A percentile compares a stretch with the other conserved stretches of the same genome.
These are phyloP conservation scores for Oreocharis arfaki DNA, from an alignment of 2,113 vertebrate genomes.

Conservation along the genomic window DNA sequence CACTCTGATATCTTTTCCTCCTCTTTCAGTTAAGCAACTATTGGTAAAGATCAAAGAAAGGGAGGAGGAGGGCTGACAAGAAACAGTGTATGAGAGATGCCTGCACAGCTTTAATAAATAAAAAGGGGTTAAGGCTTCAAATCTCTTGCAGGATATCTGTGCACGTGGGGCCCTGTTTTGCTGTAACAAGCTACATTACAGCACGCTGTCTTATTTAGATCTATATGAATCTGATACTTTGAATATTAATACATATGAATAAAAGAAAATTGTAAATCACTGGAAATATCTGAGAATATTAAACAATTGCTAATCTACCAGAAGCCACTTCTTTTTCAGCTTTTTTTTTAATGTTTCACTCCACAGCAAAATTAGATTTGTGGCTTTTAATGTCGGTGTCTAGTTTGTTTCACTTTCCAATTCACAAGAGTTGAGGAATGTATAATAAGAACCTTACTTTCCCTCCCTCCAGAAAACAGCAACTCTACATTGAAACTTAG, in stretches of 20 bases:
- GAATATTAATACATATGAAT: background rate
- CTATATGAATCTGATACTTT: background rate
- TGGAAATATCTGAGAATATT: background rate
- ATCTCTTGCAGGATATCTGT: conserved; percentile 3
- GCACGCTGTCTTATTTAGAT: background rate
- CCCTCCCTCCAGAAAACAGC: background rate
- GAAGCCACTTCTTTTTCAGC: background rate
- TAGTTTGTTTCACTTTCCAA: conserved; percentile 38
- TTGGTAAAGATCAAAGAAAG: conserved; percentile 55
- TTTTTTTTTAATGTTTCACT: background rate
- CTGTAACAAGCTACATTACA: background rate
- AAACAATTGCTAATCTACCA: background rate
- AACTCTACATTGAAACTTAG: background rate
- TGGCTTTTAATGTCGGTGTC: background rate
- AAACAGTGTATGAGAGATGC: conserved; percentile 8
- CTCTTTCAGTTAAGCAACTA: conserved; percentile 21
- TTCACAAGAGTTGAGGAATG: background rate
- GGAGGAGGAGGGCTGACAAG: conserved; percentile 39
- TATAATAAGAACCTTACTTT: background rate
- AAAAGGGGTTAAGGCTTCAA: conserved; percentile 43
- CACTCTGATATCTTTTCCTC: conserved; percentile 4
- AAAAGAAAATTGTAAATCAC: background rate
- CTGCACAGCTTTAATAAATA: conserved; percentile 54
- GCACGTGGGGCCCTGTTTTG: conserved; percentile 11
- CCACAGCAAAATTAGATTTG: conserved; percentile 8